Evolutionary conservation across 2,113 vertebrate species (phyloP).

Genomic region (Balaeniceps rex): DNA sequence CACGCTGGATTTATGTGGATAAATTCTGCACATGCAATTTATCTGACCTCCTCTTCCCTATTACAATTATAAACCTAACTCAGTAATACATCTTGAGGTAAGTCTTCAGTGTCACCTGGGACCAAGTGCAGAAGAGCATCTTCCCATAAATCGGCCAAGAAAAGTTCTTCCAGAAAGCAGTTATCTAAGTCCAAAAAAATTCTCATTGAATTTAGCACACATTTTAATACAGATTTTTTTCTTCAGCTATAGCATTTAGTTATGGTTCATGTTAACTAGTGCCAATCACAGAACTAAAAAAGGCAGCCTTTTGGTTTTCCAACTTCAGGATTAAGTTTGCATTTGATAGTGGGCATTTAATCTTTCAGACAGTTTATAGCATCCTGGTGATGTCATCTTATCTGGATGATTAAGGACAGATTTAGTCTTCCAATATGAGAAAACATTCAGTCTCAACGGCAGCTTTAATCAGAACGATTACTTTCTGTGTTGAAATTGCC

Average conservation of each 20-base stretch:
- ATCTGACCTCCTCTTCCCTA: background rate
- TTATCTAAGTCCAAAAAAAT: background rate
- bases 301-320: background rate
- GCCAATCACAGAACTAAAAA: background rate
- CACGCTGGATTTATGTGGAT: background rate
- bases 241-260: background rate
- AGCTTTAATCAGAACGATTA: conserved; percentile 18
- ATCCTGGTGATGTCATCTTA: conserved; percentile 1
- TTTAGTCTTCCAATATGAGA: conserved; percentile 38
- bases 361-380: background rate
- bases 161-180: background rate
- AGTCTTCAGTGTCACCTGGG: background rate
- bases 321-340: background rate
- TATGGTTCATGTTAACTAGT: background rate
- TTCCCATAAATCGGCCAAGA: background rate
- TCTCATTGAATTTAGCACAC: background rate
- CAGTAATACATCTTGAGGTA: background rate
- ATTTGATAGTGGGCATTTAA: background rate
- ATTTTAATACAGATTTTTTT: background rate
- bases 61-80: background rate
- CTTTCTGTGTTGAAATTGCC: background rate
- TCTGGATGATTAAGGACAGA: conserved; percentile 35
- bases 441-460: background rate
- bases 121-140: background rate
- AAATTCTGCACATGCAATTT: background rate